These are phyloP conservation scores for Poecile montanus DNA, from an alignment of 2,797 vertebrate genomes.

Conservation along the genomic window DNA sequence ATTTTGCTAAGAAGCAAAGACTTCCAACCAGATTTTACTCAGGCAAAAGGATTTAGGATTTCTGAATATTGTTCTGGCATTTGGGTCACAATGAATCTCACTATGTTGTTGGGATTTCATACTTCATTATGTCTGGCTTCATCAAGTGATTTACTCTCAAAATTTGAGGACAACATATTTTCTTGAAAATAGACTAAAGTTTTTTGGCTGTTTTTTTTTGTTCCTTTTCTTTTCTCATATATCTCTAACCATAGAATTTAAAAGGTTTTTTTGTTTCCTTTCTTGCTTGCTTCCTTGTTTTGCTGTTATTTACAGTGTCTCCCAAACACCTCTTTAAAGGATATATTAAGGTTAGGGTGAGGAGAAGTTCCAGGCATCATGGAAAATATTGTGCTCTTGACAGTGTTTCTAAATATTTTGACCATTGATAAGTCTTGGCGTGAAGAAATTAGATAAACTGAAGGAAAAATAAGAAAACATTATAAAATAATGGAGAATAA, in stretches of 20 bases:
- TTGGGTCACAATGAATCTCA: not conserved
- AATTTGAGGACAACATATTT: not conserved
- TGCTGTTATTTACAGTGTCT: not conserved
- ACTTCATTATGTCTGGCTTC: not conserved
- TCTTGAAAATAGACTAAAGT: not conserved
- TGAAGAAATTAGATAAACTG: not conserved
- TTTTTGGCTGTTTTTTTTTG: not conserved
- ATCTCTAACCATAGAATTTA: not conserved
- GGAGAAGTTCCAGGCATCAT: not conserved
- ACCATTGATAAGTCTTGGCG: fast-evolving
- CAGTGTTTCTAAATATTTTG: not conserved
- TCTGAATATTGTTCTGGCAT: not conserved
- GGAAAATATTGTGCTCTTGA: not conserved
- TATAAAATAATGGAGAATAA: not conserved
- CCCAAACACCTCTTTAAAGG: not conserved
- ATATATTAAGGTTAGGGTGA: not conserved
- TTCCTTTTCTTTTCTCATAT: not conserved
- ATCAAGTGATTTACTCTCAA: not conserved
- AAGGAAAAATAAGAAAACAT: not conserved
- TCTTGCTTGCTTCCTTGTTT: not conserved
- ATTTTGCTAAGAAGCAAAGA: not conserved
- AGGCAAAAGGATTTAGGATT: not conserved
- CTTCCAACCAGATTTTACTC: not conserved
- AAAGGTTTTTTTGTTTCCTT: not conserved
- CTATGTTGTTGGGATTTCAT: not conserved